Evolutionary conservation across 1,140 invertebrate species (phyloP).

Genomic region (Achatina immaculata): DNA sequence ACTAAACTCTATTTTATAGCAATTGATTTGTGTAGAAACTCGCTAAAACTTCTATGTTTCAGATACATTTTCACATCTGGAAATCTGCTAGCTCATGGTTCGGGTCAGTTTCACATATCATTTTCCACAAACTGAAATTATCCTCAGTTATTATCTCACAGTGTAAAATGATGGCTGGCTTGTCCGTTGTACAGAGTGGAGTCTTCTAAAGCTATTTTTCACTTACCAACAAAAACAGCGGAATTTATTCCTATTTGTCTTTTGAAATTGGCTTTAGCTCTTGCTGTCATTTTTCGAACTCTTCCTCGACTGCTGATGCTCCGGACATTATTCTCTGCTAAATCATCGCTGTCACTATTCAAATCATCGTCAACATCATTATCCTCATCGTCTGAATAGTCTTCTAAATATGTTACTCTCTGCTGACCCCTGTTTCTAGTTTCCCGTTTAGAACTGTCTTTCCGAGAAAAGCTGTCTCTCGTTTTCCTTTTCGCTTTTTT

Average conservation of each 20-base stretch:
- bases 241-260: constrained; percentile 37
- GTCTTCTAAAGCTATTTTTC: no score
- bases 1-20: no score
- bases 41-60: no score
- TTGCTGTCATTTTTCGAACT: constrained; percentile 84
- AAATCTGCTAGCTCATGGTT: no score
- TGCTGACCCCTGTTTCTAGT: constrained; percentile 68
- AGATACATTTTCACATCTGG: no score
- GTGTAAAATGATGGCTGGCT: no score
- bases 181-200: no score
- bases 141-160: no score
- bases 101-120: no score
- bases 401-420: constrained; percentile 67
- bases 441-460: constrained; percentile 27
- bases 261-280: constrained; percentile 76
- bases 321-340: constrained; percentile 7
- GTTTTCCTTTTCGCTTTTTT: background rate
- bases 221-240: background rate
- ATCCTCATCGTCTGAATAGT: constrained; percentile 55
- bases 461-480: background rate
- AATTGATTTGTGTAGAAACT: no score
- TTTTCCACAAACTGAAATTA: no score
- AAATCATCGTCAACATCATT: constrained; percentile 39
- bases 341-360: constrained; percentile 34
- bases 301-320: constrained; percentile 85